These are phyloP conservation scores for Typhlomys cinereus DNA, from an alignment of 2,113 vertebrate genomes.

Conservation along the genomic window DNA sequence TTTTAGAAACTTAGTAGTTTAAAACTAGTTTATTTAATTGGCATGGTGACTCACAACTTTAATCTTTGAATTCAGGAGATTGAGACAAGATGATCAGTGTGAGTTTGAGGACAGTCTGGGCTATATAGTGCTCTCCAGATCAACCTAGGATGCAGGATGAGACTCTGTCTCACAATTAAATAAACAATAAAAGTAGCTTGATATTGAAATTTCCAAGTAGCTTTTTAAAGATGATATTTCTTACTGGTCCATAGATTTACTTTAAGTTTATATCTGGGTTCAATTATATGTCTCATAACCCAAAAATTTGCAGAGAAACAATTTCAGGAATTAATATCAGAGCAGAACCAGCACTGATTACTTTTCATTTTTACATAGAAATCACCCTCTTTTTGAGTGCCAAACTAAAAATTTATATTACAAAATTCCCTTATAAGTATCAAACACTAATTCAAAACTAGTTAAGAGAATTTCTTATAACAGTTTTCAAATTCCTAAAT, in stretches of 20 bases:
- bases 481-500: background rate
- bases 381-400: too few relatives aligned
- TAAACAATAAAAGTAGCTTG: background rate
- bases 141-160: background rate
- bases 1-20: conserved; percentile 20
- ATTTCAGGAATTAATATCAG: background rate
- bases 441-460: background rate
- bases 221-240: background rate
- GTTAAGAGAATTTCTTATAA: background rate
- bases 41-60: background rate
- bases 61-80: background rate
- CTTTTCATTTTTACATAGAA: too few relatives aligned
- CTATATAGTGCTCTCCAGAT: background rate
- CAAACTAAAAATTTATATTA: conserved; percentile 2
- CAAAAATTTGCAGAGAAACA: background rate
- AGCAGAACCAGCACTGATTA: background rate
- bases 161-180: background rate
- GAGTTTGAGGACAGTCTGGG: background rate
- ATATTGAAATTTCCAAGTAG: conserved; percentile 25
- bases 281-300: background rate
- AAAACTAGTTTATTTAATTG: background rate
- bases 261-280: background rate
- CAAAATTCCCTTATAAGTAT: background rate
- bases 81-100: background rate
- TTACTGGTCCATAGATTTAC: background rate